Evolutionary conservation across 1,140 invertebrate species (phyloP).

Genomic region (Archivesica marissinica): DNA sequence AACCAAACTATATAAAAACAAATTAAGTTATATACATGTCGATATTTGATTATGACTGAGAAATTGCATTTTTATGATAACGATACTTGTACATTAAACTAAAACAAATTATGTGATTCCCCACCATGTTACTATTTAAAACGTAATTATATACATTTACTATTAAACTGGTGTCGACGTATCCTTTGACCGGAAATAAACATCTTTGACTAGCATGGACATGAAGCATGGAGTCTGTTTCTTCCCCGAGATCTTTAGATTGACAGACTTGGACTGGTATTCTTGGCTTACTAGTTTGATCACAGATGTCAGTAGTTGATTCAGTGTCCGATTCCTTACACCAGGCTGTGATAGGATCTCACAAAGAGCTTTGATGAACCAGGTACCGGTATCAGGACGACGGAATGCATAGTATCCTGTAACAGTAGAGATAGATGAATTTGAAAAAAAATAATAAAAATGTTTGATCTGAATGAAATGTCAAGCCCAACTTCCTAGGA

Average conservation of each 20-base stretch:
- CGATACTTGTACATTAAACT: no score
- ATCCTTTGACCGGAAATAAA: conserved; percentile 15
- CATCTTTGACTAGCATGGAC: conserved; percentile 46
- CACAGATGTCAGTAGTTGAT: conserved; percentile 92
- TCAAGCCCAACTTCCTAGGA: no score
- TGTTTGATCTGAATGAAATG: no score
- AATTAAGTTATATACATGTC: no score
- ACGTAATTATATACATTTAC: neutral
- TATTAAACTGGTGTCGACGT: neutral
- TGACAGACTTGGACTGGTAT: conserved; percentile 94
- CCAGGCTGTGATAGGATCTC: conserved; percentile 87
- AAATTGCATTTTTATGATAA: no score
- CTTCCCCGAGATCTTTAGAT: conserved; percentile 93
- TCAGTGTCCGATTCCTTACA: conserved; percentile 90
- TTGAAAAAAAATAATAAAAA: no score
- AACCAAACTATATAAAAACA: no score
- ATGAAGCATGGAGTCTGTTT: conserved; percentile 88
- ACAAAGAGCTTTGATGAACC: conserved; percentile 97
- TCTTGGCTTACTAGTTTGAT: conserved; percentile 93
- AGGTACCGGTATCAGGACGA: conserved; percentile 93
- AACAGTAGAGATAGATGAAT: no score
- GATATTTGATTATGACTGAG: no score
- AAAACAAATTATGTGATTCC: neutral
- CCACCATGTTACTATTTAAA: neutral
- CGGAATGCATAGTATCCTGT: conserved; percentile 96